Evolutionary conservation across 2,888 invertebrate genomes (phyloP).

Genomic region (Geophilus truncorum): DNA sequence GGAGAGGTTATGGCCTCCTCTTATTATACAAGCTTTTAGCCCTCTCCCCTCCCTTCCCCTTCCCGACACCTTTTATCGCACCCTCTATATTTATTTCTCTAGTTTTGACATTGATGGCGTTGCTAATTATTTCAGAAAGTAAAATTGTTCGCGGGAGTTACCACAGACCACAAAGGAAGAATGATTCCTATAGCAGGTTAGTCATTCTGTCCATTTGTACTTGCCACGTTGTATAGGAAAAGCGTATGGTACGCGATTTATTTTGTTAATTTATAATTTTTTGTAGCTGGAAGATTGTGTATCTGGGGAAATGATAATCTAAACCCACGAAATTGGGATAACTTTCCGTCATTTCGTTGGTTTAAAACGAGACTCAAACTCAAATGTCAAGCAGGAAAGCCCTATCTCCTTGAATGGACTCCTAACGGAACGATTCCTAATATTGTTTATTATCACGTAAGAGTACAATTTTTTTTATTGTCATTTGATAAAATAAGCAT

Average conservation of each 20-base stretch:
- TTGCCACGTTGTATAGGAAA: background rate
- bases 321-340: slow-evolving; percentile 72
- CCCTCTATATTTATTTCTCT: background rate
- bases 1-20: background rate
- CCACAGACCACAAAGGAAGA: slow-evolving; percentile 26
- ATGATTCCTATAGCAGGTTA: slow-evolving; percentile 28
- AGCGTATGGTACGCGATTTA: background rate
- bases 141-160: slow-evolving; percentile 25
- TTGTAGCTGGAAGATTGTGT: slow-evolving; percentile 71
- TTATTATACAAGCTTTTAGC: background rate
- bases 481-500: too few species aligned
- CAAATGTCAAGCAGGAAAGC: slow-evolving; percentile 29
- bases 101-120: background rate
- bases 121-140: slow-evolving; percentile 10
- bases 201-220: background rate
- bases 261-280: background rate
- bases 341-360: slow-evolving; percentile 71
- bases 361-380: background rate
- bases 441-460: slow-evolving; percentile 35
- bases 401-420: slow-evolving; percentile 31
- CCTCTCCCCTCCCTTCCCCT: too few species aligned
- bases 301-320: slow-evolving; percentile 53
- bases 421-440: slow-evolving; percentile 28
- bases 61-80: background rate
- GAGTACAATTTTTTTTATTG: background rate